Conservation (phyloP, 2,888 invertebrate species). For the Pteria penguin region DNA sequence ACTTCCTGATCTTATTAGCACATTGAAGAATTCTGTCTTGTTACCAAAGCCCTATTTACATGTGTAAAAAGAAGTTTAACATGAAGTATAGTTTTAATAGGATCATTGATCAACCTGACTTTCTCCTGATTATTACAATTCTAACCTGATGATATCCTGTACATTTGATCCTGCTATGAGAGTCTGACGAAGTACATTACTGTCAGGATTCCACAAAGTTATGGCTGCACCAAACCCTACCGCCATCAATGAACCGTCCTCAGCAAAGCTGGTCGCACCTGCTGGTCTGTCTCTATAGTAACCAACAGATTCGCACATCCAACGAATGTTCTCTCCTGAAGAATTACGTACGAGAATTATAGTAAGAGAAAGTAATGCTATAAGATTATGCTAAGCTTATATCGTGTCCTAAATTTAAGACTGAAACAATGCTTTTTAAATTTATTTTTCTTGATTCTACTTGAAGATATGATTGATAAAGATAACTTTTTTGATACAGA, state of each 20-base stretch:
- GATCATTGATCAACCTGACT: not conserved
- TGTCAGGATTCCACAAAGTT: conserved; percentile 86
- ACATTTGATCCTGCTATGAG: not conserved
- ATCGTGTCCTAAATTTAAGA: too few species aligned
- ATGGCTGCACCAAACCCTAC: conserved; percentile 85
- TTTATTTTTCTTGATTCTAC: too few species aligned
- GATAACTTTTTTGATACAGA: too few species aligned
- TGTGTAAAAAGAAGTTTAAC: too few species aligned
- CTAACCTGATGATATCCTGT: not conserved
- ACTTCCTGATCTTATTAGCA: too few species aligned
- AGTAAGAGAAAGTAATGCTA: too few species aligned
- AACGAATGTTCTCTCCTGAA: conserved; percentile 83
- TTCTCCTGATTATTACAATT: not conserved
- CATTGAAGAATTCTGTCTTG: too few species aligned
- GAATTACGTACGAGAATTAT: too few species aligned
- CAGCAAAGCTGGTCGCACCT: conserved; percentile 85
- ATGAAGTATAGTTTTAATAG: conserved; percentile 1
- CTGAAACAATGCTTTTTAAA: too few species aligned
- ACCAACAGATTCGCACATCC: conserved; percentile 85
- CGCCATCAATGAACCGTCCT: conserved; percentile 88
- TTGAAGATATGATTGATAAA: too few species aligned
- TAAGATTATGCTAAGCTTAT: too few species aligned
- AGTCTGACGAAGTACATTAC: conserved; percentile 64
- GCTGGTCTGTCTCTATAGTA: conserved; percentile 84
- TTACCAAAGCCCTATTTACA: too few species aligned